Conservation (phyloP, 2,888 invertebrate genomes). For the Pyralis farinalis region DNA sequence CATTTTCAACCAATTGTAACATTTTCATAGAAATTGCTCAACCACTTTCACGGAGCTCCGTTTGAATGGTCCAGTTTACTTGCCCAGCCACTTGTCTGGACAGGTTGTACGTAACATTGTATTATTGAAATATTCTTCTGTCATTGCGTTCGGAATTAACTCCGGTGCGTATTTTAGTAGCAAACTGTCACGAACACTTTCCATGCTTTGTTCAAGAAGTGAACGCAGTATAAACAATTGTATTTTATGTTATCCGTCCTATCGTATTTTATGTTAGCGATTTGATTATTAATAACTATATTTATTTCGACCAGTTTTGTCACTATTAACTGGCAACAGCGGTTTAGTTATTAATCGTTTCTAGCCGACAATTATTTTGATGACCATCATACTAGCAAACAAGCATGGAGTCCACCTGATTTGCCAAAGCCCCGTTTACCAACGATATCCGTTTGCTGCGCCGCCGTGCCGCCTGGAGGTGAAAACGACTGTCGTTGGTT, state of each 20-base stretch:
- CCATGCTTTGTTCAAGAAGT: not conserved
- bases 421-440: too few relatives aligned
- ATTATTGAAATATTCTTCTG: slow-evolving; percentile 7
- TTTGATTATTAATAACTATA: too few relatives aligned
- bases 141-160: slow-evolving; percentile 6
- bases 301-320: too few relatives aligned
- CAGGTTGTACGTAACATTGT: slow-evolving; percentile 8
- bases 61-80: slow-evolving; percentile 34
- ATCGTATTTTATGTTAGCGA: too few relatives aligned
- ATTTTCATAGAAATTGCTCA: slow-evolving; percentile 54
- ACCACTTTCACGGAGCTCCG: slow-evolving; percentile 47
- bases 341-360: too few relatives aligned
- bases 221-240: not conserved
- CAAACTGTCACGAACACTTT: slow-evolving; percentile 6
- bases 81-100: slow-evolving; percentile 24
- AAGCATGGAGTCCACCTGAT: too few relatives aligned
- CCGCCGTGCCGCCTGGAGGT: too few relatives aligned
- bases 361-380: too few relatives aligned
- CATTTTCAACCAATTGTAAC: slow-evolving; percentile 52
- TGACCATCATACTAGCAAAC: too few relatives aligned
- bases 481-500: too few relatives aligned
- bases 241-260: not conserved
- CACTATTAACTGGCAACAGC: too few relatives aligned
- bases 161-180: slow-evolving; percentile 9
- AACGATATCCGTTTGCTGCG: too few relatives aligned